phyloP scores from a whole-genome alignment of 2,888 invertebrate species.

The Maniola hyperantus region DNA sequence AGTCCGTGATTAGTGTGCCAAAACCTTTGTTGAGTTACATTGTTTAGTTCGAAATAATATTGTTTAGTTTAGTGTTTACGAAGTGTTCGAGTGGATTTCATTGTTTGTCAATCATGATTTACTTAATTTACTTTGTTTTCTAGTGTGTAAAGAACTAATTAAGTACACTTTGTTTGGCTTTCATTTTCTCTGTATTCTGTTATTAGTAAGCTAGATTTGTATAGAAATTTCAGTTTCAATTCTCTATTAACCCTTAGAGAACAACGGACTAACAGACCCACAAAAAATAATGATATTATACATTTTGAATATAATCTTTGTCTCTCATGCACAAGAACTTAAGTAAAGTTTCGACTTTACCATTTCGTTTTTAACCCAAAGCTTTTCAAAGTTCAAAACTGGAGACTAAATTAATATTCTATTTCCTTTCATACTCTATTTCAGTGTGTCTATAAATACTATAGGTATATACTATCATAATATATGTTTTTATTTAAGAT shows the following conservation, averaged over 20 bases:
- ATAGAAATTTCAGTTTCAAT: not conserved
- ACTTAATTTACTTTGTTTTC: not conserved
- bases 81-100: slow-evolving; percentile 16
- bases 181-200: slow-evolving; percentile 5
- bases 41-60: slow-evolving; percentile 14
- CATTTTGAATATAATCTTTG: not conserved
- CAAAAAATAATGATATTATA: not conserved
- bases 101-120: slow-evolving; percentile 8
- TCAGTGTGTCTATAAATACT: no score
- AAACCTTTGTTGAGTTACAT: slow-evolving; percentile 7
- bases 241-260: not conserved
- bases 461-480: no score
- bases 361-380: slow-evolving; percentile 9
- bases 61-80: slow-evolving; percentile 19
- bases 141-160: not conserved
- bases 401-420: not conserved
- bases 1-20: not conserved
- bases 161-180: slow-evolving; percentile 3
- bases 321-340: not conserved
- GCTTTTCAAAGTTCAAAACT: not conserved
- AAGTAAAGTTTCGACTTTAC: slow-evolving; percentile 2
- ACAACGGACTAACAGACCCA: not conserved
- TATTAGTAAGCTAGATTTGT: slow-evolving; percentile 1
- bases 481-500: no score
- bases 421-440: not conserved